phyloP scores from a whole-genome alignment of 2,888 invertebrate genomes.

The Dione juno region DNA sequence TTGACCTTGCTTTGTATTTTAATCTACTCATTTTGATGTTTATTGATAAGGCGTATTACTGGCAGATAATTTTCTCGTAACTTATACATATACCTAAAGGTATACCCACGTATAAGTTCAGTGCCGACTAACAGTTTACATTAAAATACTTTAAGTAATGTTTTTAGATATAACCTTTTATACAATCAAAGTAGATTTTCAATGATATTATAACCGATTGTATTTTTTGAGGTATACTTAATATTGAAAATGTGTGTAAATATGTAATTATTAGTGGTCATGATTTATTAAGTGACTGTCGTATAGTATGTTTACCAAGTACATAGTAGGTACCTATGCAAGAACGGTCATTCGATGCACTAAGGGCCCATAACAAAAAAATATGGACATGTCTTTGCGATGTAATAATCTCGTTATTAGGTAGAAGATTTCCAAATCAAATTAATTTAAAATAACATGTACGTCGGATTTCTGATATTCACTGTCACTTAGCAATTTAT shows the following conservation, averaged over 20 bases:
- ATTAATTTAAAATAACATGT: neutral
- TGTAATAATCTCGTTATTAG: no score
- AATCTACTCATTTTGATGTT: slow-evolving; percentile 6
- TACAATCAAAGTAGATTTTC: neutral
- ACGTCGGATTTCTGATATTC: neutral
- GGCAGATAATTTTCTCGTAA: slow-evolving; percentile 1
- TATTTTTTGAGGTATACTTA: no score
- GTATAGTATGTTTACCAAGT: no score
- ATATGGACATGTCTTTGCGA: no score
- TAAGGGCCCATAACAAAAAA: no score
- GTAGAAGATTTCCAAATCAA: no score
- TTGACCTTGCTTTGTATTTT: slow-evolving; percentile 8
- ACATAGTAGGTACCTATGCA: no score
- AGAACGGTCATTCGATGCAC: no score
- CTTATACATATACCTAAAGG: no score
- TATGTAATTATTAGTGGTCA: no score
- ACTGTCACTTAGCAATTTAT: neutral
- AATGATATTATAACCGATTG: neutral
- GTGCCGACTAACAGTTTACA: neutral
- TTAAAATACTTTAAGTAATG: neutral
- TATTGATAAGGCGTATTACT: slow-evolving; percentile 9
- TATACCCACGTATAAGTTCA: neutral
- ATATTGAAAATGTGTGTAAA: no score
- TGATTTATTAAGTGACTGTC: no score
- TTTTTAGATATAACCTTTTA: neutral